Conservation (phyloP, 2,888 invertebrate species). For the Xanthia icteritia region DNA sequence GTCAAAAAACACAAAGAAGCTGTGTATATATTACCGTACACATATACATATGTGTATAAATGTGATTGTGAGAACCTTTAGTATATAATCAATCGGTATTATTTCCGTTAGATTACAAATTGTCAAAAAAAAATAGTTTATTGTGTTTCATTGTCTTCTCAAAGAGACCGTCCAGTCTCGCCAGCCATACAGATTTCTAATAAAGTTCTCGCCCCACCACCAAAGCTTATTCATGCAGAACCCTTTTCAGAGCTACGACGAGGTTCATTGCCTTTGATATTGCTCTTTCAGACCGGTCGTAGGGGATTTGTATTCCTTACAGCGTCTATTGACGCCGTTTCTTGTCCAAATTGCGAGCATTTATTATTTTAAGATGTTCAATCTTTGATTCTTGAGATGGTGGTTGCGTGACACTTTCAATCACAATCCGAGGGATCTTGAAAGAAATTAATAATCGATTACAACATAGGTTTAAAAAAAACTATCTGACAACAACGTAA, state of each 20-base stretch:
- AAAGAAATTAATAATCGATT: too few species aligned
- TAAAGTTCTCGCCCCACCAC: constrained; percentile 43
- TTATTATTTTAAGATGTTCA: constrained; percentile 6
- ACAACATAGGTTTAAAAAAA: too few species aligned
- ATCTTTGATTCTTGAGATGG: background rate
- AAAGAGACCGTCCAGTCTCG: constrained; percentile 23
- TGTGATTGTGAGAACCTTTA: too few species aligned
- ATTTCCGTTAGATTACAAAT: too few species aligned
- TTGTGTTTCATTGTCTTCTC: constrained; percentile 22
- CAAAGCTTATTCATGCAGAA: constrained; percentile 58
- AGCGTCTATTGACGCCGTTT: constrained; percentile 26
- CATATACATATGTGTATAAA: too few species aligned
- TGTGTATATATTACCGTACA: too few species aligned
- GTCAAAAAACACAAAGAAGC: background rate
- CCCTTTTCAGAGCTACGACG: constrained; percentile 50
- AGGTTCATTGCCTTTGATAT: constrained; percentile 58
- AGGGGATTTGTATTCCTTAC: constrained; percentile 54
- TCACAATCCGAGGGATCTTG: too few species aligned
- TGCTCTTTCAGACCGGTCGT: constrained; percentile 50
- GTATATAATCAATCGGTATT: too few species aligned
- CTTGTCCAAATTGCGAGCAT: constrained; percentile 18
- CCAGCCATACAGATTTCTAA: constrained; percentile 42
- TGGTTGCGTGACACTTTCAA: background rate
- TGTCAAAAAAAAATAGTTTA: too few species aligned
- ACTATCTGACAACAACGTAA: too few species aligned